Base-by-base conservation (phyloP, 2,888 invertebrate species). In the Heteromurus nitidus region DNA sequence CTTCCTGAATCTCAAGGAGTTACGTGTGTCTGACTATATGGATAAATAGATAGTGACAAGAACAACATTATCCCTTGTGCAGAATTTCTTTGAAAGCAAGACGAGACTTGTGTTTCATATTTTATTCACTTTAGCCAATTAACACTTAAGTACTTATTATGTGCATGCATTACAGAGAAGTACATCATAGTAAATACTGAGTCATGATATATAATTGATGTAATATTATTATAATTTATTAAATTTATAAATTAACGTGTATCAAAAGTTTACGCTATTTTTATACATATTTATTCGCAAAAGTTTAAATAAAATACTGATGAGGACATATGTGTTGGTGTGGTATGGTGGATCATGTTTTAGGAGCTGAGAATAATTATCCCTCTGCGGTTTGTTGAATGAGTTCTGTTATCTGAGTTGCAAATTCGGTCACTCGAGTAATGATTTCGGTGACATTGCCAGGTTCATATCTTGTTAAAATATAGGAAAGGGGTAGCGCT, bases 401-500 rank as follows among this genome's bases (percentile, higher is more conserved):
- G 20, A 53, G 20, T 20, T 53, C 53, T 18, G 26, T 69, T 5
- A 55, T 18, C n/a, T 69, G 69, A 13, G 53, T 60, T 3, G 47
- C 13, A 11, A 50, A 13, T 20, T 74, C 74, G 42, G 42, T 62
- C 2, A 74, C 1, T 2, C 44, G 50, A 5, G 1, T 53, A 2
- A 64, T 13, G 3, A 74, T 22, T 50, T 74, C 74, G 2, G 18
- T 1, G 3, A 64, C 20, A 9, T 42, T 64, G 16, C 58, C 64
- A 16, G 64, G 64, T 18, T 20, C 64, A 22, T 50, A 28, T 20
- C 50, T n/a, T 5, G 47, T 58, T 30, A 74, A 30, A 64, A 74
- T 74, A 24, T 74, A 64, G 9, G 74, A 74, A 0, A 74, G 20
- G 2, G 74, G 74, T 2, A 74, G 1, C 2, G 74, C 74, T 2